Percentiles rank a stretch among this genome's conserved stretches.
Conservation (phyloP, 1,140 invertebrate species). For the Leptestheria dahalacensis region DNA sequence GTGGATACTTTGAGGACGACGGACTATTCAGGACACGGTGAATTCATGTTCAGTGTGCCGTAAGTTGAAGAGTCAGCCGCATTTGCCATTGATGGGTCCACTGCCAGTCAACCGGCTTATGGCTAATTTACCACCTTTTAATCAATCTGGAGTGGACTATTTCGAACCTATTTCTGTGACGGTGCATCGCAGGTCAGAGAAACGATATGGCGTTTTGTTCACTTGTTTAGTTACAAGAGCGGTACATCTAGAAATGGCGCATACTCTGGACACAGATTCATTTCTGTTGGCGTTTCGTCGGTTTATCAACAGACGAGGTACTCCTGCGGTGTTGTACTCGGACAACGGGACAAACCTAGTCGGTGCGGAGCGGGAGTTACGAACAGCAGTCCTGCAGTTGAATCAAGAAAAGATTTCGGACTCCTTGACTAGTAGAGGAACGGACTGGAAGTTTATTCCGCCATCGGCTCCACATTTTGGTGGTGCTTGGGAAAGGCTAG, state of each 20-base stretch:
- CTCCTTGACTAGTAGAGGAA: conserved; percentile 9
- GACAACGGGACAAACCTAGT: conserved; percentile 18
- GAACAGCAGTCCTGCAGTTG: neutral
- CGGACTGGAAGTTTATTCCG: conserved; percentile 25
- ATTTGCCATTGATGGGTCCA: conserved; percentile 1
- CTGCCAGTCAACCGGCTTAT: neutral
- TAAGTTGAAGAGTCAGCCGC: conserved; percentile 12
- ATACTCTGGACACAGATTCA: conserved; percentile 15
- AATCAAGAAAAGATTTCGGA: neutral
- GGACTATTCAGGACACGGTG: too few species aligned
- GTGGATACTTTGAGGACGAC: too few species aligned
- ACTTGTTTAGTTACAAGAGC: conserved; percentile 13
- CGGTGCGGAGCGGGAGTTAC: conserved; percentile 20
- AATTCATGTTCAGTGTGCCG: too few species aligned
- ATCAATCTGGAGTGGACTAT: neutral
- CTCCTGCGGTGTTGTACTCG: conserved; percentile 10
- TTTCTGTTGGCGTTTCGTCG: conserved; percentile 14
- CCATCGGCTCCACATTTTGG: conserved; percentile 25
- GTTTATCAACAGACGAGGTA: conserved; percentile 15
- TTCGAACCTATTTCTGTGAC: neutral
- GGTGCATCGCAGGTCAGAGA: neutral
- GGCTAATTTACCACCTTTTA: neutral
- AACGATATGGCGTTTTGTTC: conserved; percentile 9
- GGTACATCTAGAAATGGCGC: conserved; percentile 20
- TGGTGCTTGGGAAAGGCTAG: conserved; percentile 25